Evolutionary conservation across 64 coral and sea anemone species (phyloP).

Genomic region (Platygyra sinensis): DNA sequence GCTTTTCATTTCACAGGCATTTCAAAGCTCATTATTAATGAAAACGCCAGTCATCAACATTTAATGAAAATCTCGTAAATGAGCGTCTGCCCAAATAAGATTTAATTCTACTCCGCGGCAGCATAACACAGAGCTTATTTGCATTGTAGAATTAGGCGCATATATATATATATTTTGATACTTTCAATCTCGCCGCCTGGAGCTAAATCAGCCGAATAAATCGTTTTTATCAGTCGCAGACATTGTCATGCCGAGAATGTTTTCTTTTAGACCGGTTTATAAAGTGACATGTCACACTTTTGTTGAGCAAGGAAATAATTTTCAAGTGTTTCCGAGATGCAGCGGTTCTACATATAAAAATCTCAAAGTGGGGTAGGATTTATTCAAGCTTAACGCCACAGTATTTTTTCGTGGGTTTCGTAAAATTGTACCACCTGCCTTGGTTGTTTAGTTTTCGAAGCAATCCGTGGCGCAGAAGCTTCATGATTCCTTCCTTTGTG

Average conservation of each 20-base stretch:
- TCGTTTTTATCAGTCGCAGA: background rate
- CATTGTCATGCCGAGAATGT: constrained; percentile 17
- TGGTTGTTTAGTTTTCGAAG: background rate
- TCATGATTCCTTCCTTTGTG: background rate
- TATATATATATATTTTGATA: constrained; percentile 4
- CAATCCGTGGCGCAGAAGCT: background rate
- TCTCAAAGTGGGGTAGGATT: background rate
- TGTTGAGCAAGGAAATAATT: background rate
- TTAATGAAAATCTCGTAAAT: background rate
- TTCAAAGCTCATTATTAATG: background rate
- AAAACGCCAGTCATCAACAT: background rate
- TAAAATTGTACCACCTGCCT: background rate
- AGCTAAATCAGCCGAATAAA: background rate
- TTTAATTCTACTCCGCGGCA: background rate
- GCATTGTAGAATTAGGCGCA: background rate
- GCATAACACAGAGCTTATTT: background rate
- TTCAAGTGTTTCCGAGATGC: background rate
- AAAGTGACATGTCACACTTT: background rate
- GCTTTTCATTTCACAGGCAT: constrained; percentile 4
- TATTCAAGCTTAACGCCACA: background rate
- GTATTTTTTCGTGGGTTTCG: background rate
- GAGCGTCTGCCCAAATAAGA: background rate
- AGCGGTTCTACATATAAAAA: background rate
- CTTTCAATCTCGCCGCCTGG: constrained; percentile 1
- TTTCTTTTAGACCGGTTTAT: background rate